Evolutionary conservation across 2,888 invertebrate species (phyloP).

Genomic region (Capitulum mitella): DNA sequence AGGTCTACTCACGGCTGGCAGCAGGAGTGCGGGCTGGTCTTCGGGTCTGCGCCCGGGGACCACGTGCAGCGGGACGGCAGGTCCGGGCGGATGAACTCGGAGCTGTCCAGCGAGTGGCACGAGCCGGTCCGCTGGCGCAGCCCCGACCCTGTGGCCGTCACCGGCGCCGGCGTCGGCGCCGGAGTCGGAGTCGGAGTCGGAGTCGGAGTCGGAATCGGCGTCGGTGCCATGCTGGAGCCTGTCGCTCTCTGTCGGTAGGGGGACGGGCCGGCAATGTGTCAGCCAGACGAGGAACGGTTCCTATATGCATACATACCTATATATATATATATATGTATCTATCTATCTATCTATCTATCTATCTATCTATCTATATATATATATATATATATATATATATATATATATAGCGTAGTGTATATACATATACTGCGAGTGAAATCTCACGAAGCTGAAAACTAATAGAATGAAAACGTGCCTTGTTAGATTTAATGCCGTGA

Average conservation of each 20-base stretch:
- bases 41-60: conserved; percentile 45
- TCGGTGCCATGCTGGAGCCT: neutral
- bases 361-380: too few species aligned
- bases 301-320: conserved; percentile 27
- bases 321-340: too few species aligned
- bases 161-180: neutral
- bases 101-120: neutral
- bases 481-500: too few species aligned
- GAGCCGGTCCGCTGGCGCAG: neutral
- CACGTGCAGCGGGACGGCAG: conserved; percentile 52
- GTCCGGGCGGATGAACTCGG: conserved; percentile 47
- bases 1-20: neutral
- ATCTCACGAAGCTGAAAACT: too few species aligned
- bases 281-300: neutral
- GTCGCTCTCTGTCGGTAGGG: neutral
- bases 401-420: conserved; percentile 26
- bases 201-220: too few species aligned
- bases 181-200: too few species aligned
- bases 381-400: conserved; percentile 29
- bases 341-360: conserved; percentile 23
- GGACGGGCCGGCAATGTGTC: neutral
- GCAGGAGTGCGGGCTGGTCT: conserved; percentile 48
- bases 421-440: too few species aligned
- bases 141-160: neutral
- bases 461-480: too few species aligned